Evolutionary conservation across 2,113 vertebrate genomes (phyloP).

Genomic region (Mormoops blainvillei): DNA sequence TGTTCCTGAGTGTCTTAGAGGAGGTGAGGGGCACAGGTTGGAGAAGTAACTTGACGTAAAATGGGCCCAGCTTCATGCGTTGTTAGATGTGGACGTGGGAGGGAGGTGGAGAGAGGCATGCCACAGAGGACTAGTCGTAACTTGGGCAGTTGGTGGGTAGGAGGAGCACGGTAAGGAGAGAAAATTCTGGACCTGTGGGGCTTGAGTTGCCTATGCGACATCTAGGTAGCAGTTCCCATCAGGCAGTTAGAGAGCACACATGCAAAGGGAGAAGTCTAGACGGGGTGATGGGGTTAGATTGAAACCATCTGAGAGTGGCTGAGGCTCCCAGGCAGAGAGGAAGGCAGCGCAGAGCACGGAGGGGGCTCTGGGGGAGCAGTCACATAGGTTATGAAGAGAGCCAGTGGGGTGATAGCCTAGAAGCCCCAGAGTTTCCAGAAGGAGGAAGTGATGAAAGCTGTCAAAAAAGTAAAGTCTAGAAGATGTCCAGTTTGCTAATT

Average conservation of each 20-base stretch:
- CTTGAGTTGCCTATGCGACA: neutral
- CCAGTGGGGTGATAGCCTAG: neutral
- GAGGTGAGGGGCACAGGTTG: neutral
- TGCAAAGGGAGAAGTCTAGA: neutral
- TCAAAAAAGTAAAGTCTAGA: neutral
- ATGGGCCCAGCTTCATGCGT: neutral
- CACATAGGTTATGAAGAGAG: neutral
- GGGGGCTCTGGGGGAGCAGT: neutral
- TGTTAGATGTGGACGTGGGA: neutral
- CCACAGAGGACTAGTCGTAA: neutral
- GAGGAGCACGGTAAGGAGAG: neutral
- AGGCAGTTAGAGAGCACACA: rapidly evolving
- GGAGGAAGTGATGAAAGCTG: neutral
- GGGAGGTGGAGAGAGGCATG: no score
- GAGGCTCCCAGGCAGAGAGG: neutral
- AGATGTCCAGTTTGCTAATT: neutral
- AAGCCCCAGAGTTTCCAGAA: neutral
- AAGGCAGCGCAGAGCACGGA: neutral
- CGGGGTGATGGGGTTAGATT: neutral
- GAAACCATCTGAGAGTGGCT: neutral
- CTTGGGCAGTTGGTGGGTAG: neutral
- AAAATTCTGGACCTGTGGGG: neutral
- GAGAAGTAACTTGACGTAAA: neutral
- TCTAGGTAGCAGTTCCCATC: neutral
- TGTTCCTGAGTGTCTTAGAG: neutral